A percentile compares a stretch with the other conserved stretches of the same genome.
Conservation (phyloP, 2,113 vertebrate genomes). For the Dasyurus viverrinus region DNA sequence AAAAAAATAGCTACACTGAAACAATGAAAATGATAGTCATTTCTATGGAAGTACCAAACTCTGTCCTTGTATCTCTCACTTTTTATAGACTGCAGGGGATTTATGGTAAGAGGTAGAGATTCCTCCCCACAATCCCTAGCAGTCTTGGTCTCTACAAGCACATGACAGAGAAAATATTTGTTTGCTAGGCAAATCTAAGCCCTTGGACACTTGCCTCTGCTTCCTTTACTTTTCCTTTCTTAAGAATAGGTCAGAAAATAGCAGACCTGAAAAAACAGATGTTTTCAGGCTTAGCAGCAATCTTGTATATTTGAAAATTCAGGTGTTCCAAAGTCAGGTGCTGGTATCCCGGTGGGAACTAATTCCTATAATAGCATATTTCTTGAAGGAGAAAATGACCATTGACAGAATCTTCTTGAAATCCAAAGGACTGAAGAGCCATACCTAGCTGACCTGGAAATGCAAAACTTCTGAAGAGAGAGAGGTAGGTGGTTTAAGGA, state of each 20-base stretch:
- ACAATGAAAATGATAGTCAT: neutral
- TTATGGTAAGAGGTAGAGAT: neutral
- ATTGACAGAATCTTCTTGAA: neutral
- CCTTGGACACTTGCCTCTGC: neutral
- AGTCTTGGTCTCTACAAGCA: neutral
- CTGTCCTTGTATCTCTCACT: neutral
- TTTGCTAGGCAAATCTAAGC: neutral
- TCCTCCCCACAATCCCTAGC: neutral
- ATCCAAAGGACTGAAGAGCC: neutral
- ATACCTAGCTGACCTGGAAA: neutral
- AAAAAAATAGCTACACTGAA: neutral
- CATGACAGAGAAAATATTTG: neutral
- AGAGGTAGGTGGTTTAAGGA: neutral
- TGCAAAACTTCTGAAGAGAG: neutral
- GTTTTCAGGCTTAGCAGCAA: neutral
- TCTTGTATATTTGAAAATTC: neutral
- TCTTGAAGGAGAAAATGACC: neutral
- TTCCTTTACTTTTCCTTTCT: neutral
- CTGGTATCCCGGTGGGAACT: neutral
- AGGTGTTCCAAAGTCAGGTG: neutral
- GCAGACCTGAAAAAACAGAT: neutral
- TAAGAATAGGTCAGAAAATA: neutral
- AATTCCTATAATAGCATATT: neutral
- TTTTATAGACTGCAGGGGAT: neutral
- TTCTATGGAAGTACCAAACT: neutral